Conservation (phyloP, 2,113 vertebrate genomes). For the Promerops cafer region DNA sequence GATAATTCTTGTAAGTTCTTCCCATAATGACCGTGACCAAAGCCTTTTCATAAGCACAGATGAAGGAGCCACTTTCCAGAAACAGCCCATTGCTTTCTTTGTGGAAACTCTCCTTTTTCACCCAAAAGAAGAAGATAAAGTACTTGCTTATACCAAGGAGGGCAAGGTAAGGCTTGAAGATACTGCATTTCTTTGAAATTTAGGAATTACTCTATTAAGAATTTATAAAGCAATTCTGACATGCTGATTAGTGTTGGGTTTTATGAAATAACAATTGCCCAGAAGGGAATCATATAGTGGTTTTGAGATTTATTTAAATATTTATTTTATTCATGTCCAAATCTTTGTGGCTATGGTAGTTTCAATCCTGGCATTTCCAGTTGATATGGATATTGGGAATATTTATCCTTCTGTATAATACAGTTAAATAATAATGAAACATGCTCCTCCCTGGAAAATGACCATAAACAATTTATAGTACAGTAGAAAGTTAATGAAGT, state of each 20-base stretch:
- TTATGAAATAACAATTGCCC: background rate
- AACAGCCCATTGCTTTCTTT: constrained; percentile 81
- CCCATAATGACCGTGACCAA: constrained; percentile 87
- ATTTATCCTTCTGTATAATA: background rate
- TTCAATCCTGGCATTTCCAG: background rate
- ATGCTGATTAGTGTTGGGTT: background rate
- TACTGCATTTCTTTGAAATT: background rate
- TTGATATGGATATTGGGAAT: background rate
- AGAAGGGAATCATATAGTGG: background rate
- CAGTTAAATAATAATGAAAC: background rate
- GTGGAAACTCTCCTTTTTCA: constrained; percentile 91
- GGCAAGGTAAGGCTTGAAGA: constrained; percentile 73
- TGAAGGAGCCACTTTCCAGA: constrained; percentile 91
- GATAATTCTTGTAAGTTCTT: constrained; percentile 93
- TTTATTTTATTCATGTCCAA: background rate
- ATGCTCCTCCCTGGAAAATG: background rate
- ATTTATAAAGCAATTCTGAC: background rate
- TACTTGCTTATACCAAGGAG: constrained; percentile 89
- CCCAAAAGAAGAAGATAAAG: constrained; percentile 91
- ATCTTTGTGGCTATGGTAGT: background rate
- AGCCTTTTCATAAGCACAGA: constrained; percentile 91
- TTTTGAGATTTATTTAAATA: background rate
- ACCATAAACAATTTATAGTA: background rate
- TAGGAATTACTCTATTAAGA: background rate
- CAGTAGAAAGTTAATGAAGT: constrained; percentile 38